phyloP scores from a whole-genome alignment of 2,888 invertebrate genomes.

The Sussaba pulchella region DNA sequence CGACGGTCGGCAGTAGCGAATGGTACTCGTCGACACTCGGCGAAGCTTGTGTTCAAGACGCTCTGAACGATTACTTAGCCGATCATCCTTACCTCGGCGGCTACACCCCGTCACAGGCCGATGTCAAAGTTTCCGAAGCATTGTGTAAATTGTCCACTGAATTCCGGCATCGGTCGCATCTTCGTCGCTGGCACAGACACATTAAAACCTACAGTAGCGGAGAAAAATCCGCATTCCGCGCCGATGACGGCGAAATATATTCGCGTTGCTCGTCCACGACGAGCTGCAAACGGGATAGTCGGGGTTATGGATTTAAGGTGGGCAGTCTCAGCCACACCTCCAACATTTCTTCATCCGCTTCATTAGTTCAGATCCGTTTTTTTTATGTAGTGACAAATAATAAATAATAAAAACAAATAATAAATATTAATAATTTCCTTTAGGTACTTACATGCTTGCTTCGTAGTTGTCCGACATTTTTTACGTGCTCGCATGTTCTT shows the following conservation, averaged over 20 bases:
- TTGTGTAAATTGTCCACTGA: constrained; percentile 71
- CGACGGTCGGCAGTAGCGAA: constrained; percentile 70
- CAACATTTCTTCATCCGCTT: constrained; percentile 26
- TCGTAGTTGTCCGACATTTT: neutral
- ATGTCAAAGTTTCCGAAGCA: constrained; percentile 79
- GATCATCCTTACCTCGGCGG: constrained; percentile 84
- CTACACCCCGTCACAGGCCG: constrained; percentile 83
- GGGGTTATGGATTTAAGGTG: constrained; percentile 73
- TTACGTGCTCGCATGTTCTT: neutral
- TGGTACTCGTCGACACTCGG: constrained; percentile 77
- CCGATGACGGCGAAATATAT: constrained; percentile 60
- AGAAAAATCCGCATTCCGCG: constrained; percentile 76
- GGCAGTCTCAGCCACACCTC: constrained; percentile 55
- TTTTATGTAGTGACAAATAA: constrained; percentile 1
- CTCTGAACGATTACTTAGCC: constrained; percentile 82
- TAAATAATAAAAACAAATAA: too few species aligned
- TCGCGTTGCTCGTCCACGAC: constrained; percentile 58
- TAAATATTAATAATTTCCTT: too few species aligned
- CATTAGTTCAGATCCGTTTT: constrained; percentile 14
- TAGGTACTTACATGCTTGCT: neutral
- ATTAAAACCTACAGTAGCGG: constrained; percentile 77
- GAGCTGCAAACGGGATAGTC: constrained; percentile 47
- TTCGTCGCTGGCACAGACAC: constrained; percentile 84
- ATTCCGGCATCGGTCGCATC: constrained; percentile 76
- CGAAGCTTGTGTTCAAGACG: constrained; percentile 79